These are phyloP conservation scores for Lysandra coridon DNA, from an alignment of 2,888 invertebrate species.

Conservation along the genomic window DNA sequence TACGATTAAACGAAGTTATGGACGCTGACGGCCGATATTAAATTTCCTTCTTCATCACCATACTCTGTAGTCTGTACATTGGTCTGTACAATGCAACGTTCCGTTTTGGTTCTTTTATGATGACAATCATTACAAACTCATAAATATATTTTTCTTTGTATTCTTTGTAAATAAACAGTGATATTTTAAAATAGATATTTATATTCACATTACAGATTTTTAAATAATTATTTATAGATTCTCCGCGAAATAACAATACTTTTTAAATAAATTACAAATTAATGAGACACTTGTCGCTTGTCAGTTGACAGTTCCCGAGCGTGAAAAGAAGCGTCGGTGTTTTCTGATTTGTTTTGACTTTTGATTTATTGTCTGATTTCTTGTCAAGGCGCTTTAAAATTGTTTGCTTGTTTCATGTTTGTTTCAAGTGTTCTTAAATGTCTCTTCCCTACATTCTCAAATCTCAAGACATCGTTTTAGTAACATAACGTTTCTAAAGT, in stretches of 20 bases:
- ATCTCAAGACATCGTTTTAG: background rate
- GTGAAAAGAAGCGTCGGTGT: background rate
- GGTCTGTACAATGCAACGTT: conserved; percentile 1
- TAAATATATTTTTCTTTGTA: background rate
- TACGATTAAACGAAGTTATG: no score
- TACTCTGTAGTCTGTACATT: no score
- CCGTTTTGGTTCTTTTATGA: background rate
- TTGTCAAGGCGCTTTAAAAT: background rate
- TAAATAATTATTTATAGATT: no score
- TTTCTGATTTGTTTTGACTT: background rate
- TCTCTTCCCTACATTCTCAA: no score
- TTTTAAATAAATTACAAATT: no score
- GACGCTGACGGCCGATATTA: no score
- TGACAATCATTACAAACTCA: background rate
- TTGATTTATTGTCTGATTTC: background rate
- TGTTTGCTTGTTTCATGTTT: background rate
- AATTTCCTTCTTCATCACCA: background rate
- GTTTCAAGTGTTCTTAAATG: background rate
- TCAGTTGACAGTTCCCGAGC: background rate
- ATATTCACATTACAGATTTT: background rate
- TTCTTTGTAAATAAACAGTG: background rate
- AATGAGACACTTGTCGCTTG: background rate
- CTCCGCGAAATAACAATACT: no score
- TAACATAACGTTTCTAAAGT: background rate
- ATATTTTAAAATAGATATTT: no score